Percentiles rank a stretch among this genome's conserved stretches.
phyloP scores from a whole-genome alignment of 2,797 vertebrate genomes.

The Cygnus olor region DNA sequence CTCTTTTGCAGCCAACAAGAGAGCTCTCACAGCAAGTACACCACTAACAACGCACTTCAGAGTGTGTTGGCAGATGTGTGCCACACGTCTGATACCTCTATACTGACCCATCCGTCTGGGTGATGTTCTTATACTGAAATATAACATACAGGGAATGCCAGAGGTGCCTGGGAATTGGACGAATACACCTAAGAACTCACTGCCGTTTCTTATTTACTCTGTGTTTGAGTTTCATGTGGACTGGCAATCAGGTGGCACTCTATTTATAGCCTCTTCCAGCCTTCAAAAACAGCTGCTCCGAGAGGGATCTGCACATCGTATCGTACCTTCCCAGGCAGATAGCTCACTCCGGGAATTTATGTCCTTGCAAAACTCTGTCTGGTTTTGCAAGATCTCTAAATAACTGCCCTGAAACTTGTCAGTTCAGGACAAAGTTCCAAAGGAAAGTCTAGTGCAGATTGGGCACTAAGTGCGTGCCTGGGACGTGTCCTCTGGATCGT shows the following conservation, averaged over 20 bases:
- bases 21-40: not conserved
- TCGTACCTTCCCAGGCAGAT: not conserved
- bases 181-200: not conserved
- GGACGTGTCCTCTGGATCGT: not conserved
- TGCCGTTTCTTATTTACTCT: not conserved
- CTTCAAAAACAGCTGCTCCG: slow-evolving; percentile 42
- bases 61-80: not conserved
- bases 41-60: not conserved
- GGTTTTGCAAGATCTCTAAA: not conserved
- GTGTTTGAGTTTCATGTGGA: slow-evolving; percentile 22
- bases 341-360: not conserved
- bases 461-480: fast-evolving
- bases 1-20: not conserved
- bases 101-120: not conserved
- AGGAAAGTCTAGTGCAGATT: not conserved
- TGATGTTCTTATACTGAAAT: not conserved
- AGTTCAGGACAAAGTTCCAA: not conserved
- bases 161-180: not conserved
- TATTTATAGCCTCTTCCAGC: slow-evolving; percentile 51
- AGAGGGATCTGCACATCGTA: not conserved
- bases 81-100: not conserved
- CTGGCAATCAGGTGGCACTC: slow-evolving; percentile 23
- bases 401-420: not conserved
- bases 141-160: not conserved
- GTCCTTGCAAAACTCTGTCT: not conserved